Conservation (phyloP, 2,797 vertebrate species). For the Delichon dasypus region DNA sequence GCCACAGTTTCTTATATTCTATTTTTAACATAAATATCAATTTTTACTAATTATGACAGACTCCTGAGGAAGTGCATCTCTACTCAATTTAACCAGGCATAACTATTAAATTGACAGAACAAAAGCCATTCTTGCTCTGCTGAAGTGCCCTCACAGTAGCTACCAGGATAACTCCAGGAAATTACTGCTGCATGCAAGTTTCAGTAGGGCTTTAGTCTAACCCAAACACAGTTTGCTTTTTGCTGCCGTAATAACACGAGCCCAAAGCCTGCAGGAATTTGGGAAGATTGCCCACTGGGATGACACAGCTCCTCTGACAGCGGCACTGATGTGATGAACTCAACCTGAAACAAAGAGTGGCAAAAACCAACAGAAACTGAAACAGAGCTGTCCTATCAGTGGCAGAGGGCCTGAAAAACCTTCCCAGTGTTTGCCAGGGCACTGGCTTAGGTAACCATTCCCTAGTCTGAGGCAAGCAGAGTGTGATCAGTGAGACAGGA, state of each 20-base stretch:
- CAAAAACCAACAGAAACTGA: not conserved
- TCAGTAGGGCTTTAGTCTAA: not conserved
- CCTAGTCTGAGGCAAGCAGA: not conserved
- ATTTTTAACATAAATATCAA: not conserved
- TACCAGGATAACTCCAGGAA: not conserved
- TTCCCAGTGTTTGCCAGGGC: not conserved
- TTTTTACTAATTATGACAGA: not conserved
- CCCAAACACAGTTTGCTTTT: not conserved
- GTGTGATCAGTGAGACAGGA: not conserved
- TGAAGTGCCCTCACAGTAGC: not conserved
- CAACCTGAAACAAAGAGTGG: not conserved
- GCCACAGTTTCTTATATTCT: not conserved
- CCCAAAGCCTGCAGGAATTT: not conserved
- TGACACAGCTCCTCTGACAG: slow-evolving; percentile 22
- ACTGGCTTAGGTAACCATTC: not conserved
- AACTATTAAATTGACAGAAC: not conserved
- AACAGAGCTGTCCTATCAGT: not conserved
- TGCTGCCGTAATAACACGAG: not conserved
- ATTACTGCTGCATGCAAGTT: not conserved
- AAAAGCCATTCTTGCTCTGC: not conserved
- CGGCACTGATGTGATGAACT: not conserved
- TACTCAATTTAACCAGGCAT: not conserved
- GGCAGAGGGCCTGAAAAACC: not conserved
- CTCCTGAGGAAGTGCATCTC: not conserved
- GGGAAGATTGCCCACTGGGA: not conserved